phyloP scores from a whole-genome alignment of 2,113 vertebrate genomes.

The Montifringilla adamsi region DNA sequence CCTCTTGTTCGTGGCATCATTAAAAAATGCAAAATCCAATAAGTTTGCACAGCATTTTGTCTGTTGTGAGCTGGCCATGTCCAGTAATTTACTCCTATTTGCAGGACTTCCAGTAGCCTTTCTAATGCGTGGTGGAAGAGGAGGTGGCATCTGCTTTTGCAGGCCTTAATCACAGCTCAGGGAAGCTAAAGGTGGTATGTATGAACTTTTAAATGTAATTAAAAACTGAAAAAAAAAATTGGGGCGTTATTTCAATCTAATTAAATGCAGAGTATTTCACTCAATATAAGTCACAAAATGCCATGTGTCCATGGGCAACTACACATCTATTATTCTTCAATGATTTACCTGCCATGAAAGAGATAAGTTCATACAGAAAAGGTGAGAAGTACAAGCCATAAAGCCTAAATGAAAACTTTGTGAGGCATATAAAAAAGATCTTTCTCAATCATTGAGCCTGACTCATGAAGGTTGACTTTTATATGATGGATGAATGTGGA shows the following conservation, averaged over 20 bases:
- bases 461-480: conserved; percentile 40
- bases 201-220: neutral
- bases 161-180: neutral
- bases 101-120: neutral
- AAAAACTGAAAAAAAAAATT: neutral
- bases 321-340: neutral
- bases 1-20: neutral
- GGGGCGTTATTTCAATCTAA: neutral
- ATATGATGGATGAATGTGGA: conserved; percentile 3
- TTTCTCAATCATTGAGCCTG: neutral
- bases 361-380: conserved; percentile 4
- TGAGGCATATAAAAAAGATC: neutral
- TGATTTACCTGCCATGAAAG: conserved; percentile 25
- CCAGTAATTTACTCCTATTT: neutral
- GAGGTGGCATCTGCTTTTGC: neutral
- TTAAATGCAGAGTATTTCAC: neutral
- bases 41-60: neutral
- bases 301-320: neutral
- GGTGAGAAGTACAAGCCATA: conserved; percentile 21
- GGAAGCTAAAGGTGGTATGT: neutral
- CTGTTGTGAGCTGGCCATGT: neutral
- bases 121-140: neutral
- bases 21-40: neutral
- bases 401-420: conserved; percentile 33
- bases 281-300: neutral